phyloP scores from a whole-genome alignment of 2,113 vertebrate species.

The Anser brachyrhynchus region DNA sequence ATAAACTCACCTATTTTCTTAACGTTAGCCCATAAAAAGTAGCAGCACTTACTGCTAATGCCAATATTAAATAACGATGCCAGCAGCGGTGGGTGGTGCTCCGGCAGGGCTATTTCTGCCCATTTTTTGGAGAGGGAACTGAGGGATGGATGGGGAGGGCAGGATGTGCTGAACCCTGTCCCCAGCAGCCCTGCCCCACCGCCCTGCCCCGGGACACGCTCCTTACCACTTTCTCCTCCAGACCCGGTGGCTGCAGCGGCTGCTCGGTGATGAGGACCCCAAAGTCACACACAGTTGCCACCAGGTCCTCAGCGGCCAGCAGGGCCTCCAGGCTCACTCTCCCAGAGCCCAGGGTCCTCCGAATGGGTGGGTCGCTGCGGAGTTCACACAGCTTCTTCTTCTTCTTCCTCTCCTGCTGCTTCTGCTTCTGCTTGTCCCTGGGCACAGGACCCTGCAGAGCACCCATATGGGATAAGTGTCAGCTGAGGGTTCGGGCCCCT shows the following conservation, averaged over 20 bases:
- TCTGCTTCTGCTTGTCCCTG: slow-evolving; percentile 71
- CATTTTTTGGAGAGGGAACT: neutral
- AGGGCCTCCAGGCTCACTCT: slow-evolving; percentile 72
- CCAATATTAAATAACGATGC: neutral
- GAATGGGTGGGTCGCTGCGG: slow-evolving; percentile 73
- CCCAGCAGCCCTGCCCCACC: neutral
- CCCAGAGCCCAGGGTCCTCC: slow-evolving; percentile 59
- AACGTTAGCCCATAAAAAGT: neutral
- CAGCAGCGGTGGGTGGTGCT: neutral
- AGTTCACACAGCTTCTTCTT: slow-evolving; percentile 32
- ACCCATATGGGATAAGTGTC: neutral
- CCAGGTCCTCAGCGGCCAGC: slow-evolving; percentile 44
- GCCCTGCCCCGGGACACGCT: fast-evolving
- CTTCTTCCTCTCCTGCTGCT: slow-evolving; percentile 49
- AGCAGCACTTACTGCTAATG: neutral
- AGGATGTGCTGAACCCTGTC: neutral
- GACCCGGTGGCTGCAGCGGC: neutral
- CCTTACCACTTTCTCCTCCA: slow-evolving; percentile 64
- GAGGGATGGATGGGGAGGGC: neutral
- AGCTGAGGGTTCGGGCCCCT: neutral
- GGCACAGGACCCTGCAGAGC: neutral
- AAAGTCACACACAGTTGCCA: slow-evolving; percentile 76
- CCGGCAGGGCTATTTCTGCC: neutral
- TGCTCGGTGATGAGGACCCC: slow-evolving; percentile 37
- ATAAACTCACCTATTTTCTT: neutral